Evolutionary conservation across 2,888 invertebrate species (phyloP).

Genomic region (Hipparchia sbordonii): DNA sequence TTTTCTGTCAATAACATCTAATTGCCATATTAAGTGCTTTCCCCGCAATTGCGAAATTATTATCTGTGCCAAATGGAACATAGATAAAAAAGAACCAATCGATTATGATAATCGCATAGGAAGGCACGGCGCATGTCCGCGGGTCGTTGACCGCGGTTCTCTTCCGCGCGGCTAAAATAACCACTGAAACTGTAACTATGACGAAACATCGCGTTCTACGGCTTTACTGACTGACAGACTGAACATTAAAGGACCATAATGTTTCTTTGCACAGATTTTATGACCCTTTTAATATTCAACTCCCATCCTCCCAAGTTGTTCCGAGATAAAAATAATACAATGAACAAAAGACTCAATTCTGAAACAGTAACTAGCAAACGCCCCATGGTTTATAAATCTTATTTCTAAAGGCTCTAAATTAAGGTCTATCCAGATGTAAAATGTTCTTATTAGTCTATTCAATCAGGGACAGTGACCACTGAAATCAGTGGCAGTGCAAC

Average conservation of each 20-base stretch:
- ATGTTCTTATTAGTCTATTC: no score
- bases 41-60: not conserved
- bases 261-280: constrained; percentile 23
- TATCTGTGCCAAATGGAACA: constrained; percentile 21
- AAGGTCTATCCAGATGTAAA: no score
- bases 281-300: constrained; percentile 17
- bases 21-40: no score
- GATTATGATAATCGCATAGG: constrained; percentile 49
- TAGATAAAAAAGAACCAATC: constrained; percentile 38
- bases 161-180: constrained; percentile 69
- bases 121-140: constrained; percentile 50
- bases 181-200: constrained; percentile 42
- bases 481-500: no score
- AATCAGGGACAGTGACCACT: no score
- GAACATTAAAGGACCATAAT: not conserved
- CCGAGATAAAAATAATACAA: no score
- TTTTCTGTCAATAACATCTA: no score
- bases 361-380: no score
- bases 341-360: no score
- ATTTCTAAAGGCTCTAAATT: no score
- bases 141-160: constrained; percentile 59
- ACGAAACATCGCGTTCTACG: constrained; percentile 40
- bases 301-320: no score
- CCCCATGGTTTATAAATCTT: no score
- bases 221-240: constrained; percentile 30